Conservation (phyloP, 2,797 vertebrate genomes). For the Crocodylus rhombifer region DNA sequence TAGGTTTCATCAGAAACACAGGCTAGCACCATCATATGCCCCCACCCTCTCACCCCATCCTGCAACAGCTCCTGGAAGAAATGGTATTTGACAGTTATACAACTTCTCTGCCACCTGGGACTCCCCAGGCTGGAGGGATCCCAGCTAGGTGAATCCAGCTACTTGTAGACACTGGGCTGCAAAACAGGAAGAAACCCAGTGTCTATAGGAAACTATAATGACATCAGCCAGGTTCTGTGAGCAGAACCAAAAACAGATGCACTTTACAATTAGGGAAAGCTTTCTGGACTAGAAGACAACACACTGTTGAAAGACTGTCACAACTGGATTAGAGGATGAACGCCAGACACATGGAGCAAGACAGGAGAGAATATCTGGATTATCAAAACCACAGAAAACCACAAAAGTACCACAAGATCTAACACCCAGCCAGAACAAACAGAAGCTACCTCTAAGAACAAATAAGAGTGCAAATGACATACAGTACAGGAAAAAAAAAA, state of each 20-base stretch:
- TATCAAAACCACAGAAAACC: conserved; percentile 59
- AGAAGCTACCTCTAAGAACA: conserved; percentile 67
- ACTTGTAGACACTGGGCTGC: background rate
- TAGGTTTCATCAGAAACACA: conserved; percentile 12
- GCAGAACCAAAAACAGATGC: conserved; percentile 13
- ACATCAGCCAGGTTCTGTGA: background rate
- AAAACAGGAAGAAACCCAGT: background rate
- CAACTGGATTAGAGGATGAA: conserved; percentile 32
- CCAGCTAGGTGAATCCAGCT: background rate
- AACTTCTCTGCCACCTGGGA: conserved; percentile 57
- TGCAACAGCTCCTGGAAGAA: conserved; percentile 27
- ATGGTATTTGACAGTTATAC: conserved; percentile 36
- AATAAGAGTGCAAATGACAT: conserved; percentile 30
- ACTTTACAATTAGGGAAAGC: background rate
- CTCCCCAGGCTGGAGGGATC: conserved; percentile 46
- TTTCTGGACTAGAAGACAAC: background rate
- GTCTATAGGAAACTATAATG: background rate
- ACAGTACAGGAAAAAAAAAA: background rate
- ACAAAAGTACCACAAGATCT: conserved; percentile 43
- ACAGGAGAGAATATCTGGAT: conserved; percentile 47
- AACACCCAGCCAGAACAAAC: conserved; percentile 55
- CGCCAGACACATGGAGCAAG: conserved; percentile 21
- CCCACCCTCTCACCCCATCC: background rate
- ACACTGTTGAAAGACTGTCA: conserved; percentile 35
- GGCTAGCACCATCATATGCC: background rate